Evolutionary conservation across 2,113 vertebrate genomes (phyloP), one percentile per base, ranked within the genome.

Genomic region (Nothoprocta perdicaria): DNA sequence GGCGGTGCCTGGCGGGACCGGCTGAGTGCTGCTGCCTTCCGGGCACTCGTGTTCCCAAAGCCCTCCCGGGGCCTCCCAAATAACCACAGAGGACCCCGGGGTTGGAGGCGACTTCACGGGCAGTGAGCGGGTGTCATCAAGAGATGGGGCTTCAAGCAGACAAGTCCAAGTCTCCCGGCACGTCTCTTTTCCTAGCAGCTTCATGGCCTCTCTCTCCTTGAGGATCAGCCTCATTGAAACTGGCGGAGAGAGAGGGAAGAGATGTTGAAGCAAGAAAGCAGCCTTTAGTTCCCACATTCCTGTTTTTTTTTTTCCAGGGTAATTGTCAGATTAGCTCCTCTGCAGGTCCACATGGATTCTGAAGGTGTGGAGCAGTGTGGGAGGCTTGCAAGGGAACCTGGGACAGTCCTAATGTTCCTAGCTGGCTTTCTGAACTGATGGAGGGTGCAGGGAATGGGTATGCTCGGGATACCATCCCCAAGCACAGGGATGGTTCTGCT

Each of bases 91-190:
- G 84, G 71, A 46, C 41, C 29, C 16, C 24, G 63, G 43, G 16
- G 22, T 80, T n/a, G 43, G 63, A 77, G 79, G 87, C 35, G 76
- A 38, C 53, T 82, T 69, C 29, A 23, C 14, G 73, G 86, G 45
- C 83, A 81, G 62, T 0, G 13, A 90, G 83, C 92, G 75, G 57
- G 80, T 65, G 69, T 40, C 65, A 41, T 61, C 66, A 88, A 86
- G 85, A 95, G 80, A 79, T 93, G 77, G 71, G 52, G 40, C 46
- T 52, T 78, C 75, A 33, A 65, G 80, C 81, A 86, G 48, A 86
- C 69, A 69, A 57, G 87, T 74, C 26, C 45, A 77, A 4, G 35
- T 55, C 83, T 73, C 62, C 8, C 69, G 86, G 62, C 31, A 26
- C 0, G 1, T n/a, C 48, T 35, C 29, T 79, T 80, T 91, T 41